A percentile compares a stretch with the other conserved stretches of the same genome.
phyloP scores from a whole-genome alignment of 2,888 invertebrate genomes.

The Noctua comes region DNA sequence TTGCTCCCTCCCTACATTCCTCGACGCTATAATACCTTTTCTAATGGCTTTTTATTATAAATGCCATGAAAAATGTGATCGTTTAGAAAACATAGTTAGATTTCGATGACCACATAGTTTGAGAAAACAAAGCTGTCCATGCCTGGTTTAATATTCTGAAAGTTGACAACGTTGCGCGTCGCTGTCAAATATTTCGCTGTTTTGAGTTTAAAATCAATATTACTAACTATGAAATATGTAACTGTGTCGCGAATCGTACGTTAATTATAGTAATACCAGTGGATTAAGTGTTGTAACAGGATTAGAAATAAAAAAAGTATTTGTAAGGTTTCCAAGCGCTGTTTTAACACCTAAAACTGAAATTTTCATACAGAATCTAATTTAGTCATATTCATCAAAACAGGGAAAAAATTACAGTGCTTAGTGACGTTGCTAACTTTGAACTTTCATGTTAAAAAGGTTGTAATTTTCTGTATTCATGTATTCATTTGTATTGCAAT shows the following conservation, averaged over 20 bases:
- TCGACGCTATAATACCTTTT: constrained; percentile 12
- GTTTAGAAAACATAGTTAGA: background rate
- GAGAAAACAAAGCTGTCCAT: background rate
- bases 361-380: background rate
- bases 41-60: constrained; percentile 26
- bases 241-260: background rate
- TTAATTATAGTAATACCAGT: background rate
- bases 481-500: constrained; percentile 5
- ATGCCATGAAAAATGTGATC: background rate
- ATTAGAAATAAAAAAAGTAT: background rate
- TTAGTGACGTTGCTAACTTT: background rate
- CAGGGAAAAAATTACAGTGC: background rate
- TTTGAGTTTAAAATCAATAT: background rate
- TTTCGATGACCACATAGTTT: background rate
- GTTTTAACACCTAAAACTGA: background rate
- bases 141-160: background rate
- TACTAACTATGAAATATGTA: background rate
- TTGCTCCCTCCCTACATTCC: constrained; percentile 46
- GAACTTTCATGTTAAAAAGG: background rate
- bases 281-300: background rate
- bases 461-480: background rate
- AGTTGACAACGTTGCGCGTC: background rate
- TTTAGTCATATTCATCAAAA: background rate
- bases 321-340: background rate
- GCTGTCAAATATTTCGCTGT: background rate